Evolutionary conservation across 2,888 invertebrate genomes (phyloP).

Genomic region (Merodon equestris): DNA sequence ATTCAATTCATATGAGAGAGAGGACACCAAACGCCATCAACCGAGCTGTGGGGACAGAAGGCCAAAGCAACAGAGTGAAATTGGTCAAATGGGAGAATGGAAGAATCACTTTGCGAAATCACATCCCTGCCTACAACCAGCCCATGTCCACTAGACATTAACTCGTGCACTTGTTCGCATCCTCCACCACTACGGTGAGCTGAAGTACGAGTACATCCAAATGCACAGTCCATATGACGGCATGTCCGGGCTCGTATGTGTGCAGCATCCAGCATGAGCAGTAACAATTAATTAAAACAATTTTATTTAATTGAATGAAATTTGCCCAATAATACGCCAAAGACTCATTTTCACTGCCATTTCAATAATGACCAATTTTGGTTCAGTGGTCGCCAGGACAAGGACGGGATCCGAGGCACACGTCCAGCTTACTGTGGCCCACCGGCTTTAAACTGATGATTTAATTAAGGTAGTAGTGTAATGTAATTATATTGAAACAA

Average conservation of each 20-base stretch:
- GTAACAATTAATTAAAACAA: slow-evolving; percentile 69
- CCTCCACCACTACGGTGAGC: no score
- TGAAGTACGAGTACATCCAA: no score
- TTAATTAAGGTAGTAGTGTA: slow-evolving; percentile 56
- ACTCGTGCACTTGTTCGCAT: slow-evolving; percentile 3
- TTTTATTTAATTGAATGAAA: slow-evolving; percentile 69
- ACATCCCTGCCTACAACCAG: slow-evolving; percentile 44
- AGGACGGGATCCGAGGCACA: background rate
- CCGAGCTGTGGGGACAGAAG: background rate
- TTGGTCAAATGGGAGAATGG: slow-evolving; percentile 11
- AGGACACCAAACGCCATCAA: no score
- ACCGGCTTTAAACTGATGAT: slow-evolving; percentile 47
- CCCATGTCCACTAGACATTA: slow-evolving; percentile 23
- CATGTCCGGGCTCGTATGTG: no score
- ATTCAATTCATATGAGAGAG: slow-evolving; percentile 16
- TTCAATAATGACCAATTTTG: slow-evolving; percentile 64
- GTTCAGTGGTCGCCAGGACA: slow-evolving; percentile 54
- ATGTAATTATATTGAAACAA: slow-evolving; percentile 59
- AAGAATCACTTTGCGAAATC: slow-evolving; percentile 56
- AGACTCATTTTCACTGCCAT: slow-evolving; percentile 66
- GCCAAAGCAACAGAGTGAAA: slow-evolving; percentile 45
- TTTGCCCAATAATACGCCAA: slow-evolving; percentile 65
- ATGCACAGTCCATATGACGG: no score
- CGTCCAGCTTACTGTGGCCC: slow-evolving; percentile 6
- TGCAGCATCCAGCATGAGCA: slow-evolving; percentile 10